These are phyloP conservation scores for Chaetodon trifascialis DNA, from an alignment of 2,113 vertebrate genomes.

Conservation along the genomic window DNA sequence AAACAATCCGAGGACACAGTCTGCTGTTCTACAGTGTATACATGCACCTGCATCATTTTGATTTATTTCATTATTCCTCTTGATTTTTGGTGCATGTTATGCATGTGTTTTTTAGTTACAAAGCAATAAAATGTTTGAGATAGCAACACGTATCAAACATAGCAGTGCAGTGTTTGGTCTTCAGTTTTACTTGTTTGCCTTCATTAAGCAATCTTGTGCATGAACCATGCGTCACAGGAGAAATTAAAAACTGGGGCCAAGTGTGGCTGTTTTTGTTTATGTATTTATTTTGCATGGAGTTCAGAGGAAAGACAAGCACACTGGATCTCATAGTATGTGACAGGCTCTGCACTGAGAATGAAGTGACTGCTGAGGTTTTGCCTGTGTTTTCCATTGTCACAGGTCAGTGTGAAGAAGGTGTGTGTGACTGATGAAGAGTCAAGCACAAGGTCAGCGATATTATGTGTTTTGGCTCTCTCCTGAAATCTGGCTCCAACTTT, in stretches of 20 bases:
- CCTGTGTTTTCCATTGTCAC: background rate
- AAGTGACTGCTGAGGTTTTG: background rate
- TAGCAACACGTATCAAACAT: background rate
- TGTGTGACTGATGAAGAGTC: constrained; percentile 80
- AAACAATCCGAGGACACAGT: background rate
- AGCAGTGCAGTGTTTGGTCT: background rate
- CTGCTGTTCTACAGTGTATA: background rate
- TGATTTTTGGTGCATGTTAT: background rate
- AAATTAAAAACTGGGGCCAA: background rate
- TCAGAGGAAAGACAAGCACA: background rate
- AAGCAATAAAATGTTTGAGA: background rate
- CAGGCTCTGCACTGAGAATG: background rate
- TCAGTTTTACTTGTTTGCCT: background rate
- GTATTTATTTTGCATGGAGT: background rate
- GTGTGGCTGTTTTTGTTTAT: background rate
- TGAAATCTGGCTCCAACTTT: background rate
- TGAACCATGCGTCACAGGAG: background rate
- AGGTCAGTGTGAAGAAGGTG: constrained; percentile 86
- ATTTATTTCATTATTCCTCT: too few species aligned
- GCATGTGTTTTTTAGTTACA: background rate
- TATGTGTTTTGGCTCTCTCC: background rate
- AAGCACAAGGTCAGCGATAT: constrained; percentile 79
- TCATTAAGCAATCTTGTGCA: background rate
- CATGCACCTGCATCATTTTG: too few species aligned
- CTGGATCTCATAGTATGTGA: background rate